Percentiles rank a stretch among this genome's conserved stretches.
phyloP scores from a whole-genome alignment of 2,113 vertebrate species.

The Cavia porcellus region DNA sequence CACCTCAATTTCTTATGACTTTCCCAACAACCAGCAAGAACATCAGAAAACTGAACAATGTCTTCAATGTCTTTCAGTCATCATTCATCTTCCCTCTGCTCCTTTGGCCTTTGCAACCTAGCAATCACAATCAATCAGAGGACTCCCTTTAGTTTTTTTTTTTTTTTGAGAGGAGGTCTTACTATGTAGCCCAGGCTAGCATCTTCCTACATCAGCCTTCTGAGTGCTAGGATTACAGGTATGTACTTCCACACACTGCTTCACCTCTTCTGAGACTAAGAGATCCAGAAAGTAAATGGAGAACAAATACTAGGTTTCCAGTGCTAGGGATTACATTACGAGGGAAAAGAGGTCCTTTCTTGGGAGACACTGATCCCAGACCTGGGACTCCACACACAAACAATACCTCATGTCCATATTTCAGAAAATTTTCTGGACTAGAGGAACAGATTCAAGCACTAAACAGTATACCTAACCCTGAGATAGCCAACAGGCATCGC shows the following conservation, averaged over 20 bases:
- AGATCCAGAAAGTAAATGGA: not conserved
- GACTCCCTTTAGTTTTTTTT: not conserved
- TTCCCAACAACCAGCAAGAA: not conserved
- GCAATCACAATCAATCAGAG: not conserved
- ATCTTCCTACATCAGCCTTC: not conserved
- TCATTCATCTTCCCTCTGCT: not conserved
- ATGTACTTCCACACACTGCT: not conserved
- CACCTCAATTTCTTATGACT: not conserved
- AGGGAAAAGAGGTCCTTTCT: not conserved
- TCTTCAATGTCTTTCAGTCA: not conserved
- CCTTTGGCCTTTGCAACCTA: not conserved
- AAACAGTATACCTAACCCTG: not conserved
- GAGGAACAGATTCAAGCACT: not conserved
- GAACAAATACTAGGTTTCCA: not conserved
- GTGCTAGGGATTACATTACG: not conserved
- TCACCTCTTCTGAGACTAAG: not conserved
- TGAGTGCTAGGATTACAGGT: not conserved
- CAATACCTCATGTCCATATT: not conserved
- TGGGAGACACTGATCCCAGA: not conserved
- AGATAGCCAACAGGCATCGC: not conserved
- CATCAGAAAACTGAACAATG: not conserved
- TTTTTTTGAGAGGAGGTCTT: not conserved
- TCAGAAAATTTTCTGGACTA: not conserved
- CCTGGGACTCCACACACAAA: not conserved
- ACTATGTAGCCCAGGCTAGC: not conserved